These are phyloP conservation scores for Lepilemur septentrionalis DNA, from an alignment of 2,797 vertebrate genomes.

Conservation along the genomic window DNA sequence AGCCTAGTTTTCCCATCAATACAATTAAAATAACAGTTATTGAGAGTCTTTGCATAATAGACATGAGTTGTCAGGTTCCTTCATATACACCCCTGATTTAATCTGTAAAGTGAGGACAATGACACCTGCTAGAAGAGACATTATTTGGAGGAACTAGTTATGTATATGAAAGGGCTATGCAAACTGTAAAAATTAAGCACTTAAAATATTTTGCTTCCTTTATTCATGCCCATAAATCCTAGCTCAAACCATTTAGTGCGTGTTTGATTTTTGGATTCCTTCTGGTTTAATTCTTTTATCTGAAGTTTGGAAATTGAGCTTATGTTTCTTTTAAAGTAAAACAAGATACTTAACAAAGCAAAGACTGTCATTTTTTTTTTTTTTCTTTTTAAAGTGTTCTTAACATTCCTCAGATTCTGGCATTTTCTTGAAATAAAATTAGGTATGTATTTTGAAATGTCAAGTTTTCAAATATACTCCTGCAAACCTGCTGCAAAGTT, in stretches of 20 bases:
- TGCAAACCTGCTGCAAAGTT: neutral
- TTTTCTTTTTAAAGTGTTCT: neutral
- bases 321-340: constrained; percentile 8
- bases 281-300: neutral
- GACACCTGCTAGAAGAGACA: neutral
- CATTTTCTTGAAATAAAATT: constrained; percentile 55
- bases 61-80: neutral
- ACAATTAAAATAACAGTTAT: neutral
- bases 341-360: neutral
- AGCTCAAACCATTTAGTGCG: neutral
- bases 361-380: neutral
- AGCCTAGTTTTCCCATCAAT: neutral
- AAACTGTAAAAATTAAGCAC: neutral
- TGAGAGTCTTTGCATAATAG: neutral
- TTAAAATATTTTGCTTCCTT: neutral
- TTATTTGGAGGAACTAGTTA: neutral
- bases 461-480: neutral
- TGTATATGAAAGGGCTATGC: neutral
- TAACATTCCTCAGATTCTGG: neutral
- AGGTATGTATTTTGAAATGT: constrained; percentile 50
- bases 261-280: neutral
- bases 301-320: neutral
- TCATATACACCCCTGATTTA: neutral
- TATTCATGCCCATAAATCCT: neutral
- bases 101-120: neutral